Evolutionary conservation across 2,888 invertebrate species (phyloP).

Genomic region (Xanthorhoe designata): DNA sequence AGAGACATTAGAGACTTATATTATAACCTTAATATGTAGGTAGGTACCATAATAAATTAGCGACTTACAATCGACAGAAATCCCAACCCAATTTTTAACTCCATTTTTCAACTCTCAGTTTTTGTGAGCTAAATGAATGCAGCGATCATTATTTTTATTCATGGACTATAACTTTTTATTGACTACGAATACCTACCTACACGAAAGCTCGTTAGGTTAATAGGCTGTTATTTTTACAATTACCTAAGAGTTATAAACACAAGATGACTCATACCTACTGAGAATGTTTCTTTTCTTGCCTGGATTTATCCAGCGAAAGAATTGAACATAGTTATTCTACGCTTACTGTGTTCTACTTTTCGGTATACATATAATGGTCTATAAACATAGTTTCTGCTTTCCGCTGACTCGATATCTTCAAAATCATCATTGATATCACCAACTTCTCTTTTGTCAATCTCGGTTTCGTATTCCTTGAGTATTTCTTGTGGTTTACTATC

Average conservation of each 20-base stretch:
- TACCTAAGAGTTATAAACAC: not conserved
- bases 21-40: not conserved
- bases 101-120: constrained; percentile 29
- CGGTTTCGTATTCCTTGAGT: not conserved
- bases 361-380: constrained; percentile 73
- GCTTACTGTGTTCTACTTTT: constrained; percentile 73
- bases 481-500: constrained; percentile 7
- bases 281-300: not conserved
- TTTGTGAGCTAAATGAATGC: constrained; percentile 9
- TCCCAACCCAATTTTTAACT: constrained; percentile 31
- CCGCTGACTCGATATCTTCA: constrained; percentile 61
- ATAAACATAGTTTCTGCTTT: constrained; percentile 67
- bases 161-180: constrained; percentile 6
- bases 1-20: not conserved
- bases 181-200: not conserved
- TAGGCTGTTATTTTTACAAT: constrained; percentile 20
- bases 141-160: constrained; percentile 19
- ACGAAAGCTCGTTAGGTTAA: constrained; percentile 18
- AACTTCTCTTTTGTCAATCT: constrained; percentile 27
- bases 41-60: not conserved
- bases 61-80: constrained; percentile 34
- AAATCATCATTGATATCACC: constrained; percentile 13
- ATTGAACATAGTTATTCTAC: constrained; percentile 75
- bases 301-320: constrained; percentile 71
- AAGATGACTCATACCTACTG: not conserved